A percentile compares a stretch with the other conserved stretches of the same genome.
phyloP scores from a whole-genome alignment of 2,113 vertebrate genomes.

The Cavia aperea region DNA sequence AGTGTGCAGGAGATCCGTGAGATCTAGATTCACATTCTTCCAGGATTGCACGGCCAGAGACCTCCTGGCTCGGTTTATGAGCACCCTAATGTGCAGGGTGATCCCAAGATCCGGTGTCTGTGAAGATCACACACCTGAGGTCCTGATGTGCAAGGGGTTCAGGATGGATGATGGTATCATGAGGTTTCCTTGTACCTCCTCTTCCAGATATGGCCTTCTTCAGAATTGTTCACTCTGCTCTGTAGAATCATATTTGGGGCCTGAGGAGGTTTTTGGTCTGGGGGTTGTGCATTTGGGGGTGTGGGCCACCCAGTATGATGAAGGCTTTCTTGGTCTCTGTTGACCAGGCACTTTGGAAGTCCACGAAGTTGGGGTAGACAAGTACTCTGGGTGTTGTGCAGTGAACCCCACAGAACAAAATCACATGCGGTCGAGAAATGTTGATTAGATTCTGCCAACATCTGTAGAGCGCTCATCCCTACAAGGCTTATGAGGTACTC shows the following conservation, averaged over 20 bases:
- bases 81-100: neutral
- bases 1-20: accelerated
- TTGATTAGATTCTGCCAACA: neutral
- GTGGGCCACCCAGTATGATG: accelerated
- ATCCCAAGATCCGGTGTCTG: neutral
- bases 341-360: too few species aligned
- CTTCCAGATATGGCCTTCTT: accelerated
- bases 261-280: neutral
- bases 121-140: too few species aligned
- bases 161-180: accelerated
- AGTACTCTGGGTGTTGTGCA: too few species aligned
- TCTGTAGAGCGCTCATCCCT: too few species aligned
- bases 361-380: too few species aligned
- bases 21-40: neutral
- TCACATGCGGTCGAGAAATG: neutral
- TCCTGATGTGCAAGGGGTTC: too few species aligned
- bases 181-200: neutral
- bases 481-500: too few species aligned
- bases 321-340: neutral
- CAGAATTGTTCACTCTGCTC: neutral
- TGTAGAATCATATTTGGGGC: too few species aligned
- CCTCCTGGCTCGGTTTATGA: neutral
- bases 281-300: neutral
- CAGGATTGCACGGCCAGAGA: neutral
- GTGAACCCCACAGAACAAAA: neutral